phyloP scores from a whole-genome alignment of 2,797 vertebrate species.

The Sternarchorhynchus goeldii region DNA sequence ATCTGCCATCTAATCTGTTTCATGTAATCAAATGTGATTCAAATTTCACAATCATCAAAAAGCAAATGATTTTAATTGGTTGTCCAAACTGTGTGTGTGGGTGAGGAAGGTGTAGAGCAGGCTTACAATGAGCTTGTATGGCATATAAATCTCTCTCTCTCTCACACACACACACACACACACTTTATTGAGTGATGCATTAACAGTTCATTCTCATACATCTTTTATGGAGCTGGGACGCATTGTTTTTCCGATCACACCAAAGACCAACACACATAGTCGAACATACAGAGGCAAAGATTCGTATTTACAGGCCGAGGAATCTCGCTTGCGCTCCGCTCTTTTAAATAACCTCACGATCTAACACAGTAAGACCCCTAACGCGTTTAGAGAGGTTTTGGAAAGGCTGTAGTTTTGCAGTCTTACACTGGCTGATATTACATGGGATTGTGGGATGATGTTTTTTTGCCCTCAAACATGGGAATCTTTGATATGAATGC shows the following conservation, averaged over 20 bases:
- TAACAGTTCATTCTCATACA: conserved; percentile 72
- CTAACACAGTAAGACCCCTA: background rate
- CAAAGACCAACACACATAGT: conserved; percentile 8
- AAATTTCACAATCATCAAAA: conserved; percentile 40
- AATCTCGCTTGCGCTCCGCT: background rate
- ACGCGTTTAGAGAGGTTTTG: background rate
- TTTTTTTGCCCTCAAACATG: too few relatives aligned
- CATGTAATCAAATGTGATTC: conserved; percentile 7
- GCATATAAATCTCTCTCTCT: conserved; percentile 39
- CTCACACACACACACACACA: conserved; percentile 31
- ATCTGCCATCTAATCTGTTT: background rate
- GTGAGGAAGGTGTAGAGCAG: too few relatives aligned
- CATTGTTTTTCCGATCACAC: conserved; percentile 9
- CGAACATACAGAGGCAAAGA: background rate
- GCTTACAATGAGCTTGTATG: conserved; percentile 25
- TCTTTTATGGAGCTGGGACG: conserved; percentile 68
- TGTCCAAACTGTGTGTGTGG: conserved; percentile 32
- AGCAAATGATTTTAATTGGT: conserved; percentile 45
- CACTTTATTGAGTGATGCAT: conserved; percentile 66
- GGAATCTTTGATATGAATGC: too few relatives aligned
- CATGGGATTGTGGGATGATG: background rate
- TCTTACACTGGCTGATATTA: background rate
- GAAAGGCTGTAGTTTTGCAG: background rate
- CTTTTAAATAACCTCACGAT: background rate
- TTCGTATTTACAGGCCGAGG: conserved; percentile 36